phyloP scores from a whole-genome alignment of 1,140 invertebrate species.

The Diploscapter pachys region DNA sequence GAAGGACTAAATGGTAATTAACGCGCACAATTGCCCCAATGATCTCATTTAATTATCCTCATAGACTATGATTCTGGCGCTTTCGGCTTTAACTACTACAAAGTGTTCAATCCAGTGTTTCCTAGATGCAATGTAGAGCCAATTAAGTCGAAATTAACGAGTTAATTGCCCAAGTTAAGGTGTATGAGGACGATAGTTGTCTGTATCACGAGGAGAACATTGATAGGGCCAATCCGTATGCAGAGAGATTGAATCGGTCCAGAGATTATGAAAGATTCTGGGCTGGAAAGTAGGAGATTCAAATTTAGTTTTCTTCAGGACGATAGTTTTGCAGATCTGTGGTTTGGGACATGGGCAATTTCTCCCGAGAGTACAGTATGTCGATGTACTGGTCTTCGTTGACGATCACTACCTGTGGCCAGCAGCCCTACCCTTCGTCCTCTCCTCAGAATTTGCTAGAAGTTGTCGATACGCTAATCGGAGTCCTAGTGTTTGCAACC shows the following conservation, averaged over 20 bases:
- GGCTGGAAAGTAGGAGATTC: too few relatives aligned
- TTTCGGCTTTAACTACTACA: conserved; percentile 30
- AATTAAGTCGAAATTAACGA: not conserved
- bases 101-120: conserved; percentile 28
- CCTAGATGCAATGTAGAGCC: conserved; percentile 15
- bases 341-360: conserved; percentile 23
- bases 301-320: too few relatives aligned
- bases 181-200: too few relatives aligned
- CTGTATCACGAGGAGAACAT: too few relatives aligned
- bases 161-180: too few relatives aligned
- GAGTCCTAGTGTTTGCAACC: conserved; percentile 39
- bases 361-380: conserved; percentile 38
- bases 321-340: conserved; percentile 3
- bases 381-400: conserved; percentile 36
- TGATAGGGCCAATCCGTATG: too few relatives aligned
- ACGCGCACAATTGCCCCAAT: conserved; percentile 13
- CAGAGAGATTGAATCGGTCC: too few relatives aligned
- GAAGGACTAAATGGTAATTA: conserved; percentile 30
- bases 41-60: conserved; percentile 1
- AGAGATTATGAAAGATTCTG: too few relatives aligned
- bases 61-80: conserved; percentile 23
- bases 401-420: conserved; percentile 40
- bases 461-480: conserved; percentile 39
- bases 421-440: conserved; percentile 33
- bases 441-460: conserved; percentile 36